Evolutionary conservation across 2,113 vertebrate species (phyloP).

Genomic region (Bos indicus): DNA sequence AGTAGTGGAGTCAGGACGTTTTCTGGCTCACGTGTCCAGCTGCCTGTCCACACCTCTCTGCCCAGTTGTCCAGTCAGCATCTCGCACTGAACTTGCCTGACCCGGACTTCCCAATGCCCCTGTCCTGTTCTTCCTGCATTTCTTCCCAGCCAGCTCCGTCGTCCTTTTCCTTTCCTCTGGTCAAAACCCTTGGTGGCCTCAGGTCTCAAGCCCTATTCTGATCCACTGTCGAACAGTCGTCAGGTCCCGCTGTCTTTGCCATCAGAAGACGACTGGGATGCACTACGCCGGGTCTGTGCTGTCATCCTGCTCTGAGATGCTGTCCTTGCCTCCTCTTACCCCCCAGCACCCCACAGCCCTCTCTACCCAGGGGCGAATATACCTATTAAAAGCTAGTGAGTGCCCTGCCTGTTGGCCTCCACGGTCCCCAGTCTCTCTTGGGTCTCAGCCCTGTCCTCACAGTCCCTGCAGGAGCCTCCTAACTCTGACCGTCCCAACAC

Average conservation of each 20-base stretch:
- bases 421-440: rapidly evolving
- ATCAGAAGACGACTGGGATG: neutral
- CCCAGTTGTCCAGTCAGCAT: rapidly evolving
- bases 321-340: neutral
- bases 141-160: neutral
- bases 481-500: neutral
- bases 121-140: neutral
- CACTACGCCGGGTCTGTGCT: rapidly evolving
- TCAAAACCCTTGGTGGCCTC: neutral
- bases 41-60: neutral
- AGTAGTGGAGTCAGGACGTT: neutral
- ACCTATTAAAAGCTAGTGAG: neutral
- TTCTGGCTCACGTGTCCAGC: rapidly evolving
- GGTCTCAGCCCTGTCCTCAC: neutral
- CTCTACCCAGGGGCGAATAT: neutral
- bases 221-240: rapidly evolving
- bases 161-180: neutral
- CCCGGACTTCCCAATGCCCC: rapidly evolving
- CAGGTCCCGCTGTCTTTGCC: neutral
- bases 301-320: neutral
- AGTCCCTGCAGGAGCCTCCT: neutral
- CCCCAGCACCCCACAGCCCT: neutral
- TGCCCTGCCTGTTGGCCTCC: neutral
- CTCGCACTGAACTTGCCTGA: rapidly evolving
- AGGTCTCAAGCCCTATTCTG: neutral